phyloP scores from a whole-genome alignment of 1,140 invertebrate genomes.

The Phortica variegata region DNA sequence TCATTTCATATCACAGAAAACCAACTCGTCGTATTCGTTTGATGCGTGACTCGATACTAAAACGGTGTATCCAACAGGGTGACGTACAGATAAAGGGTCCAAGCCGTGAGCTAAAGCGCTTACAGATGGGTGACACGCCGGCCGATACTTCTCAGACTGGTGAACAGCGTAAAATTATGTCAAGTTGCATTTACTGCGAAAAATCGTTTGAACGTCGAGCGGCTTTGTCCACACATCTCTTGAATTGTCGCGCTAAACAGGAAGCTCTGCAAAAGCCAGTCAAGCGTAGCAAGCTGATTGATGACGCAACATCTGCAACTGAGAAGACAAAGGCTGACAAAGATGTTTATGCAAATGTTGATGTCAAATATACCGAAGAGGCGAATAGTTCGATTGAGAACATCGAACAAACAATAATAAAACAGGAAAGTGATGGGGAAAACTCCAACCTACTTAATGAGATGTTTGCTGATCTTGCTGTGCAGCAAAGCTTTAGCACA shows the following conservation, averaged over 20 bases:
- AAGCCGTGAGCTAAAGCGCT: conserved; percentile 42
- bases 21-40: conserved; percentile 44
- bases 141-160: conserved; percentile 19
- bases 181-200: conserved; percentile 66
- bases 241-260: conserved; percentile 59
- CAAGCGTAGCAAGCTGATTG: neutral
- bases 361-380: no score
- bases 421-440: conserved; percentile 1
- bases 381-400: neutral
- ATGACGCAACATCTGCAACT: conserved; percentile 13
- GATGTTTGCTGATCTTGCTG: conserved; percentile 37
- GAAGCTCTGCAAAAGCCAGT: conserved; percentile 37
- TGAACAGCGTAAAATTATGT: conserved; percentile 40
- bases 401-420: conserved; percentile 3
- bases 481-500: conserved; percentile 22
- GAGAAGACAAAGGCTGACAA: conserved; percentile 29
- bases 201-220: conserved; percentile 68
- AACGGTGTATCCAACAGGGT: conserved; percentile 40
- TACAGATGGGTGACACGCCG: conserved; percentile 28
- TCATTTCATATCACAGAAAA: conserved; percentile 28
- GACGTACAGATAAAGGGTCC: conserved; percentile 43
- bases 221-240: conserved; percentile 66
- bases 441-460: conserved; percentile 22
- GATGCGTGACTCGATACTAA: conserved; percentile 49
- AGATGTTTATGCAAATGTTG: conserved; percentile 15